phyloP scores from a whole-genome alignment of 2,797 vertebrate species.

The Enoplosus armatus region DNA sequence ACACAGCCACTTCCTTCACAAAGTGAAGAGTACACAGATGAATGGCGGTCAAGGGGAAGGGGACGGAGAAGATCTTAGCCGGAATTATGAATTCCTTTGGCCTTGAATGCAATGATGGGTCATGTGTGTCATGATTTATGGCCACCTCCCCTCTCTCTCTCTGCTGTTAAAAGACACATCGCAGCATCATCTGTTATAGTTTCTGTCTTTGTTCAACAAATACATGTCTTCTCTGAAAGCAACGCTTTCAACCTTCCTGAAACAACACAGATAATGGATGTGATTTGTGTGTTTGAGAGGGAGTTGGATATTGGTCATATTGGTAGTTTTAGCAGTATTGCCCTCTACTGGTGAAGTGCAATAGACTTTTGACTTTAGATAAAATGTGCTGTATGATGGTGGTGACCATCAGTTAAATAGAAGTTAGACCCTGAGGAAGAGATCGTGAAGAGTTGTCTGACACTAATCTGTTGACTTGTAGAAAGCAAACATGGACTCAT shows the following conservation, averaged over 20 bases:
- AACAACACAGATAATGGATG: conserved; percentile 49
- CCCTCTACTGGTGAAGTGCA: conserved; percentile 82
- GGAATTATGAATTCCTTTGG: conserved; percentile 52
- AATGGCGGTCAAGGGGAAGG: conserved; percentile 23
- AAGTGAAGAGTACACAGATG: conserved; percentile 51
- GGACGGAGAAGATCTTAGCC: conserved; percentile 35
- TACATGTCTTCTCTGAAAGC: conserved; percentile 53
- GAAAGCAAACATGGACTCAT: not conserved
- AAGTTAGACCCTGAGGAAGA: not conserved
- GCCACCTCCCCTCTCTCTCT: conserved; percentile 28
- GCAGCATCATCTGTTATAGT: conserved; percentile 39
- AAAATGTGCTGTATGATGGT: not conserved
- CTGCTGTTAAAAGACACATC: conserved; percentile 50
- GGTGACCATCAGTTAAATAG: conserved; percentile 12
- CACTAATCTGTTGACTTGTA: not conserved
- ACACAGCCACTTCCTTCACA: conserved; percentile 40
- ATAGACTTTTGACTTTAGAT: conserved; percentile 10
- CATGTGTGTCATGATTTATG: conserved; percentile 54
- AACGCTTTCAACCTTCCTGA: conserved; percentile 30
- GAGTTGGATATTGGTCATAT: conserved; percentile 35
- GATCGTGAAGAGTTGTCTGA: not conserved
- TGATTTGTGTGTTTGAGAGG: conserved; percentile 55
- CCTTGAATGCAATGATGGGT: conserved; percentile 46
- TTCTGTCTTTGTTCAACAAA: conserved; percentile 45
- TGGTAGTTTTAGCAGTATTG: conserved; percentile 74